These are phyloP conservation scores for Daubentonia madagascariensis DNA, from an alignment of 2,113 vertebrate genomes.

Conservation along the genomic window DNA sequence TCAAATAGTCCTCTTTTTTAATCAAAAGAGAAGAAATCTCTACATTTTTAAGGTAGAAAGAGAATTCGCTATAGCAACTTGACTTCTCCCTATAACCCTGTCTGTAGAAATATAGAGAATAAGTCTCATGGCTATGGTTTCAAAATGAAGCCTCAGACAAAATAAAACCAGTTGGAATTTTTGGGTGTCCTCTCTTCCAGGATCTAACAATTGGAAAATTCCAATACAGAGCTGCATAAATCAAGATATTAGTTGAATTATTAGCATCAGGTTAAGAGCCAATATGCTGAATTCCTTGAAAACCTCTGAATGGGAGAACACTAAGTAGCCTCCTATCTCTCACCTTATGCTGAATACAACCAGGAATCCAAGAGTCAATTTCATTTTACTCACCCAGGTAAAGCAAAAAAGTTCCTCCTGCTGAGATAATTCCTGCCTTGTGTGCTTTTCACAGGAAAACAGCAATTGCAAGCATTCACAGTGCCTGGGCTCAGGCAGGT, in stretches of 20 bases:
- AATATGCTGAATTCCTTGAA: neutral
- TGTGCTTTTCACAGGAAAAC: neutral
- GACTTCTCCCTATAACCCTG: neutral
- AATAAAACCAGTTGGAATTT: neutral
- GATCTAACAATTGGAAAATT: neutral
- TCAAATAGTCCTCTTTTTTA: neutral
- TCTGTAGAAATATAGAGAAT: neutral
- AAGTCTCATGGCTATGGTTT: neutral
- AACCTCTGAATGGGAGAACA: neutral
- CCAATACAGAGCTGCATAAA: neutral
- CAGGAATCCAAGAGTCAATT: neutral
- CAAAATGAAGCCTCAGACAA: neutral
- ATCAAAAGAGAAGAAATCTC: neutral
- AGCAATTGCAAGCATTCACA: neutral
- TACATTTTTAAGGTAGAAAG: neutral
- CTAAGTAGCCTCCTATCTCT: neutral
- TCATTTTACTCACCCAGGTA: neutral
- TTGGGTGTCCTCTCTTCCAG: neutral
- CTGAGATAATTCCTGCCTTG: neutral
- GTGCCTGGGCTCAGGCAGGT: neutral
- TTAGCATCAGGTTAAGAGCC: neutral
- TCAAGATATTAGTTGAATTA: neutral
- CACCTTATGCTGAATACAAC: neutral
- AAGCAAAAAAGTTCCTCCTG: neutral
- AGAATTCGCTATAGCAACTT: neutral